A percentile compares a stretch with the other conserved stretches of the same genome.
Conservation (phyloP, 1,140 invertebrate species). For the Sipha flava region DNA sequence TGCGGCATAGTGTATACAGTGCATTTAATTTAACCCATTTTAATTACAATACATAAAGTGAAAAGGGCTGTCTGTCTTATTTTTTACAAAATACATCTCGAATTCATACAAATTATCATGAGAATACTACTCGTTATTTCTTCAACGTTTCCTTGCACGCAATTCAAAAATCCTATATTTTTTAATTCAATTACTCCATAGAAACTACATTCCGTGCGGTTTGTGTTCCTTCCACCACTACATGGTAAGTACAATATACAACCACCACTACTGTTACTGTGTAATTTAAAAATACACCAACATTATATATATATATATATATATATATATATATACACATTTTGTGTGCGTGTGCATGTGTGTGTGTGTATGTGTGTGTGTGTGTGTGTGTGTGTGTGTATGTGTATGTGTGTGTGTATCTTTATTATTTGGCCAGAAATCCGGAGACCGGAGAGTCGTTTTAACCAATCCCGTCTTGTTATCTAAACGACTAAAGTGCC, state of each 20-base stretch:
- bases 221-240: neutral
- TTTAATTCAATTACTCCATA: conserved; percentile 7
- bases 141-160: neutral
- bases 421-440: conserved; percentile 16
- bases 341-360: too few relatives aligned
- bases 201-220: neutral
- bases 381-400: too few relatives aligned
- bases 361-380: neutral
- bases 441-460: neutral
- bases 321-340: too few relatives aligned
- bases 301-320: neutral
- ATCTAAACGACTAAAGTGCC: conserved; percentile 25
- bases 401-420: neutral
- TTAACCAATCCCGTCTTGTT: neutral
- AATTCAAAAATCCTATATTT: neutral
- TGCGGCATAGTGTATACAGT: too few relatives aligned
- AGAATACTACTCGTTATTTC: conserved; percentile 10
- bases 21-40: neutral
- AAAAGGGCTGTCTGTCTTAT: neutral
- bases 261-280: neutral
- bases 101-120: neutral
- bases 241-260: neutral
- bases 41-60: neutral
- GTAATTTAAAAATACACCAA: neutral
- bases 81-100: neutral